A percentile compares a stretch with the other conserved stretches of the same genome.
These are phyloP conservation scores for Eublepharis macularius DNA, from an alignment of 2,113 vertebrate species.

Conservation along the genomic window DNA sequence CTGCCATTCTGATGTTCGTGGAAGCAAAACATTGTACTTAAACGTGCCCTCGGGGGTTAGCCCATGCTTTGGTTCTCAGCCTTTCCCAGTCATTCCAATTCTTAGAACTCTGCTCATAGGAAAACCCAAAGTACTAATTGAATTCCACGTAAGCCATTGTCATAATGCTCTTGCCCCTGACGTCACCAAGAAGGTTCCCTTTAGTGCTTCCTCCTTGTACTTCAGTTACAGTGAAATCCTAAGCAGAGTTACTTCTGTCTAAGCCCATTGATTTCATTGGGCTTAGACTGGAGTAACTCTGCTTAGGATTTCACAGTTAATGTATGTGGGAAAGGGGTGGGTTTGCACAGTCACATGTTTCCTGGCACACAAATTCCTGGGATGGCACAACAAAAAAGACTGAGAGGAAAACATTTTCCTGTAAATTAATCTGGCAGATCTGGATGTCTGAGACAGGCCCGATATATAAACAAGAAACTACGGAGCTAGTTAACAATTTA, in stretches of 20 bases:
- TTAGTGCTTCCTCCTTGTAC: neutral
- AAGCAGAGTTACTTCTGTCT: no score
- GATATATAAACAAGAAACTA: neutral
- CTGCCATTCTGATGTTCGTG: constrained; percentile 58
- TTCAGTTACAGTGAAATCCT: no score
- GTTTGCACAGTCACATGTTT: neutral
- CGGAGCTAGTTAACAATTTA: neutral
- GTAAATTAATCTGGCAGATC: neutral
- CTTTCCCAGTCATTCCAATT: constrained; percentile 34
- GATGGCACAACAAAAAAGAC: neutral
- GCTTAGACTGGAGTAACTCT: no score
- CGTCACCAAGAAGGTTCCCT: neutral
- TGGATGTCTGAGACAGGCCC: neutral
- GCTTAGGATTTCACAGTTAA: neutral
- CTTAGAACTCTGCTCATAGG: constrained; percentile 17
- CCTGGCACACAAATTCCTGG: neutral
- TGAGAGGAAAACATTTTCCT: neutral
- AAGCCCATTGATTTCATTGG: no score
- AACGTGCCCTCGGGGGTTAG: constrained; percentile 45
- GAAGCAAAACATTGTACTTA: constrained; percentile 57
- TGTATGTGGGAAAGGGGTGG: neutral
- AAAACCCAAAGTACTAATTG: constrained; percentile 34
- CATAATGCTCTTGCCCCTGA: neutral
- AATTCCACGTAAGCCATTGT: constrained; percentile 7
- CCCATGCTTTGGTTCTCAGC: constrained; percentile 34